These are phyloP conservation scores for Gasterosteus aculeatus DNA, from an alignment of 2,113 vertebrate species.

Conservation along the genomic window DNA sequence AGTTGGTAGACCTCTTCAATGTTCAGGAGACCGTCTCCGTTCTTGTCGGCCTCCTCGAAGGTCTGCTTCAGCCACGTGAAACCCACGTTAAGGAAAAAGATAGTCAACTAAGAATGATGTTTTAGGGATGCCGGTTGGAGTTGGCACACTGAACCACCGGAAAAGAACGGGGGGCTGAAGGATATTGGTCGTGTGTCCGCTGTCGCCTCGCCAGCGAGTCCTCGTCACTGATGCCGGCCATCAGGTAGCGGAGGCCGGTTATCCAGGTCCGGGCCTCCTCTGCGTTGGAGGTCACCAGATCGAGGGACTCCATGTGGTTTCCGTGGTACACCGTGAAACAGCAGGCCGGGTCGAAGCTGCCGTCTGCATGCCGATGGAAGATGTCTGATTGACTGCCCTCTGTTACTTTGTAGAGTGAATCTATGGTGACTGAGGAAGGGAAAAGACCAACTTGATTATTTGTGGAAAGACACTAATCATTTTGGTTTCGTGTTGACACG, in stretches of 20 bases:
- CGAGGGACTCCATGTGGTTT: conserved; percentile 95
- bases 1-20: conserved; percentile 98
- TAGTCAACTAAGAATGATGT: neutral
- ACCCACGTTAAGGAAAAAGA: conserved; percentile 81
- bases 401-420: conserved; percentile 97
- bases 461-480: neutral
- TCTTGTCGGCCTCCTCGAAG: conserved; percentile 97
- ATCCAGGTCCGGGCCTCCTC: conserved; percentile 98
- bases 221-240: conserved; percentile 98
- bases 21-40: conserved; percentile 93
- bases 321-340: conserved; percentile 98
- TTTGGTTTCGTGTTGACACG: neutral
- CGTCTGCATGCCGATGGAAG: conserved; percentile 92
- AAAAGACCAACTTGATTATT: conserved; percentile 8
- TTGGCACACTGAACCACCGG: no score
- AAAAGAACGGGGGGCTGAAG: conserved; percentile 66
- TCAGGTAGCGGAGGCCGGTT: conserved; percentile 93
- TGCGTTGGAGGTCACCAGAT: conserved; percentile 92
- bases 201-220: conserved; percentile 94
- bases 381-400: conserved; percentile 94
- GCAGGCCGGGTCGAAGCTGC: conserved; percentile 90
- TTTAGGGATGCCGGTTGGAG: neutral
- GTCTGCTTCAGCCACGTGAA: conserved; percentile 96
- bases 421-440: conserved; percentile 88
- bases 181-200: conserved; percentile 97